Evolutionary conservation across 2,888 invertebrate genomes (phyloP), one percentile per base, ranked within the genome.

Genomic region (Furcula furcula): DNA sequence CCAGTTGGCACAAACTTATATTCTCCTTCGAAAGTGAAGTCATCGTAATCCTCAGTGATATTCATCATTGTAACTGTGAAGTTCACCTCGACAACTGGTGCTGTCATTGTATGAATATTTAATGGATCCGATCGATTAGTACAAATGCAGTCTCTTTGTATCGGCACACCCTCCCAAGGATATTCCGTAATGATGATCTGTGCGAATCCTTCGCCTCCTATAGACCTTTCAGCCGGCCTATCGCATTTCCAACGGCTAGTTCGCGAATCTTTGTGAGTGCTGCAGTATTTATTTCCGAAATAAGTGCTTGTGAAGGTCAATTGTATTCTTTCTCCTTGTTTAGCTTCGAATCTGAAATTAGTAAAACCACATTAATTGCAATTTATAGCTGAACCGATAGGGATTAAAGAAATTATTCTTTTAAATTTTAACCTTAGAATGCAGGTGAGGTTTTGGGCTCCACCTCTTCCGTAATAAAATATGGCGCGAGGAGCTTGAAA

Each of bases 391-490:
- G 3, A 15, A 25, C 7, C 2, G 0, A 27, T 15, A 15, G 2
- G n/a, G 13, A 19, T 14, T 3, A 19, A n/a, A 35, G 19, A 4
- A 14, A 14, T 22, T 10, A 14, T 21, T 33, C 47, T 57, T 71
- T n/a, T n/a, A n/a, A n/a, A n/a, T n/a, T n/a, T n/a, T n/a, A n/a
- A 87, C 87, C 93, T 91, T 62, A 95, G 91, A 44, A 92, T 90
- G 72, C 95, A 95, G 39, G 92, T 93, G 34, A 95, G 78, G 67
- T 95, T 93, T 65, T 92, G 91, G 11, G 94, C 91, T 1, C 95
- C 96, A 7, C 95, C 96, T 55, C 95, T 90, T 1, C 95, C 95
- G 65, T 93, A 96, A 65, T 94, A 92, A 79, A 96, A 95, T 33
- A 95, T 94, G 54, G 94, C 95, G 57, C 92, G 91, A 4, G 95